phyloP scores from a whole-genome alignment of 2,113 vertebrate species.

The Haemorhous mexicanus region DNA sequence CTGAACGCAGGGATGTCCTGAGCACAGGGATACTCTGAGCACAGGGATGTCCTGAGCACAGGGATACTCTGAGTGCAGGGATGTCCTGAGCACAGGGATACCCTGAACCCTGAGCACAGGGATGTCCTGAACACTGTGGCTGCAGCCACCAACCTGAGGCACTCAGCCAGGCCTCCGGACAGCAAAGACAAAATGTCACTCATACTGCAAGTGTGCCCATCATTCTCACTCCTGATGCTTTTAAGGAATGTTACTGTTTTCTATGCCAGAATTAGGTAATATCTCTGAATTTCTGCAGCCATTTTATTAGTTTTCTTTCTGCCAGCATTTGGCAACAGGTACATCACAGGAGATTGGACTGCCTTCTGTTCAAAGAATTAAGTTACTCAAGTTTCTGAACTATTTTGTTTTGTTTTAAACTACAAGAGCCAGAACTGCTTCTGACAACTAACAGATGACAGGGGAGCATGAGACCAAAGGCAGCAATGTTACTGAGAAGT shows the following conservation, averaged over 20 bases:
- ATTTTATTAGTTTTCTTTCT: not conserved
- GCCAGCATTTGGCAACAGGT: not conserved
- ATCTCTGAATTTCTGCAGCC: not conserved
- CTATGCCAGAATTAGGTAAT: not conserved
- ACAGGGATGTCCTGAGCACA: accelerated
- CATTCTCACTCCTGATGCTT: not conserved
- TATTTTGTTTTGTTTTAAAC: not conserved
- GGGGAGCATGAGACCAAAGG: not conserved
- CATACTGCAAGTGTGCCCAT: not conserved
- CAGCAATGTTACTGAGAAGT: not conserved
- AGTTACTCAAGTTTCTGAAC: not conserved
- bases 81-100: accelerated
- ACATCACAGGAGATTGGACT: not conserved
- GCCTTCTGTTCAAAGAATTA: not conserved
- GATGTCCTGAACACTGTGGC: accelerated
- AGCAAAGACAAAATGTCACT: not conserved
- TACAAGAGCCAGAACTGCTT: not conserved
- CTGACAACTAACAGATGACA: not conserved
- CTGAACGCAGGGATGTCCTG: accelerated
- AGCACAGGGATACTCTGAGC: accelerated
- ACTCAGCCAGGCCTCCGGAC: accelerated
- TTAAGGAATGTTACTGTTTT: not conserved
- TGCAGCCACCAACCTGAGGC: not conserved
- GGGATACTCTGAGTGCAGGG: accelerated
- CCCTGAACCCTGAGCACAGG: accelerated